Conservation (phyloP, 92 coral and sea anemone genomes). For the Ricordea florida region DNA sequence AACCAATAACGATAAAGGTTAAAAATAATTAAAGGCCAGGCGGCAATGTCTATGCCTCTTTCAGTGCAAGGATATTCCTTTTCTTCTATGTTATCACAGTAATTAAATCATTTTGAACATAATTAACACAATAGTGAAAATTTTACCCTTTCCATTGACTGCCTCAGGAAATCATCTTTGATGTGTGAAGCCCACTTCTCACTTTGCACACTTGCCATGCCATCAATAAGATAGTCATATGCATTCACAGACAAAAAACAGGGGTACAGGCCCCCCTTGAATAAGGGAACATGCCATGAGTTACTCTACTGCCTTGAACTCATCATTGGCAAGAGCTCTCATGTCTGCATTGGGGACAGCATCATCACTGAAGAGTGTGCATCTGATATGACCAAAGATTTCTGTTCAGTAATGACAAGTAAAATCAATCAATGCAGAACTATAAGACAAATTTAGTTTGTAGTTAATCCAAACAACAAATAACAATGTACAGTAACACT, state of each 20-base stretch:
- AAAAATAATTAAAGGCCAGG: constrained; percentile 15
- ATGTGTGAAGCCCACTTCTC: constrained; percentile 30
- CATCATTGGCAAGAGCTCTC: constrained; percentile 65
- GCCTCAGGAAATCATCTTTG: constrained; percentile 30
- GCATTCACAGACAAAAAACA: constrained; percentile 35
- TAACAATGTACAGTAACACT: neutral
- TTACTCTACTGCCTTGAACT: constrained; percentile 57
- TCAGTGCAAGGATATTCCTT: constrained; percentile 7
- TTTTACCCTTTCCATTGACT: constrained; percentile 33
- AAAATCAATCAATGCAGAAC: constrained; percentile 4
- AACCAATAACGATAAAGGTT: neutral
- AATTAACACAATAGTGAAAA: neutral
- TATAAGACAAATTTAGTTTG: neutral
- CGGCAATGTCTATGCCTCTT: constrained; percentile 9
- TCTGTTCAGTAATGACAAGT: constrained; percentile 39
- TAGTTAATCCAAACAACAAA: neutral
- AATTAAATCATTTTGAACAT: neutral
- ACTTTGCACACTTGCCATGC: constrained; percentile 48
- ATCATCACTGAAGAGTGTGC: constrained; percentile 44
- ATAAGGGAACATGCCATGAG: constrained; percentile 64
- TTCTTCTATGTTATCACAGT: neutral
- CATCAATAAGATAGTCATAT: constrained; percentile 34
- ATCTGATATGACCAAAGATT: constrained; percentile 48
- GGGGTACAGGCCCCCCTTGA: constrained; percentile 43
- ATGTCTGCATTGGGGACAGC: constrained; percentile 61